phyloP scores from a whole-genome alignment of 1,140 invertebrate genomes.

The Saccostrea cuccullata region DNA sequence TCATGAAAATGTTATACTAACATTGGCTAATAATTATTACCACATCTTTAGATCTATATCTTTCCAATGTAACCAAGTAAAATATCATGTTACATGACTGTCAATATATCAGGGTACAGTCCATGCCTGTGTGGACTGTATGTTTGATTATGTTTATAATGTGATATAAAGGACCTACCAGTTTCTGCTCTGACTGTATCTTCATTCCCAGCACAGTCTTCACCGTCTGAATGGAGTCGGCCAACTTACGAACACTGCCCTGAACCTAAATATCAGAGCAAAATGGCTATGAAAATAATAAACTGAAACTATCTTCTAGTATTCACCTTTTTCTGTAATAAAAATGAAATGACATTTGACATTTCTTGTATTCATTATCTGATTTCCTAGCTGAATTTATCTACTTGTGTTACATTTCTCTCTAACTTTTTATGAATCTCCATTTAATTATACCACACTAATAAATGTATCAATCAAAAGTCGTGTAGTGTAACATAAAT shows the following conservation, averaged over 20 bases:
- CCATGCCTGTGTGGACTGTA: background rate
- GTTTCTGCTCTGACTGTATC: slow-evolving; percentile 78
- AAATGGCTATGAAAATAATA: background rate
- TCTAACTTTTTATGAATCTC: no score
- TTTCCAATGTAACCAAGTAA: background rate
- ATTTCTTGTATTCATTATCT: no score
- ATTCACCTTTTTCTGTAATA: no score
- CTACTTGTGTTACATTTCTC: no score
- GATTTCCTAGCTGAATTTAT: no score
- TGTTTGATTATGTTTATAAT: background rate
- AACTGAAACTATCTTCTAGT: background rate
- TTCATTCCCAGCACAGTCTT: slow-evolving; percentile 79
- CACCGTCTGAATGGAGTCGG: slow-evolving; percentile 77
- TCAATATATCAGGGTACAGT: background rate
- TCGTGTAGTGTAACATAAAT: no score
- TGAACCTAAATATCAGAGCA: slow-evolving; percentile 63
- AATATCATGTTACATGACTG: background rate
- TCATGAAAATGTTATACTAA: background rate
- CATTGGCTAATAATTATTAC: background rate
- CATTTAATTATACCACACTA: no score
- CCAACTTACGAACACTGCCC: slow-evolving; percentile 72
- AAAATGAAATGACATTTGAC: no score
- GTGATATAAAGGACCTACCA: slow-evolving; percentile 64
- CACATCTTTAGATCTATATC: background rate
- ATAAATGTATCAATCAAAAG: no score